Evolutionary conservation across 1,140 invertebrate species (phyloP).

Genomic region (Pogonognathellus flavescens): DNA sequence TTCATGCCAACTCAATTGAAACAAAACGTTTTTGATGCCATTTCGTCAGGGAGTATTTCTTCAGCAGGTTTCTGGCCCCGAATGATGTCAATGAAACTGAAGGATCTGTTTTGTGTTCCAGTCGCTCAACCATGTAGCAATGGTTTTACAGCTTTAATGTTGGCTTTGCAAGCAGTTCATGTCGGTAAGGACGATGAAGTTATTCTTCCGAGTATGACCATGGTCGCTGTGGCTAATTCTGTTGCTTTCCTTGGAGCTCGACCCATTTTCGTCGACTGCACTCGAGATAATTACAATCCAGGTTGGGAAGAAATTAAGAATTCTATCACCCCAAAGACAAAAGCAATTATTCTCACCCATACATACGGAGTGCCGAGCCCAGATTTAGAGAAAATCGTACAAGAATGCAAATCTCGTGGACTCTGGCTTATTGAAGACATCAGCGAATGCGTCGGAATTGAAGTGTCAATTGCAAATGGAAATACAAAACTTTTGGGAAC

Average conservation of each 20-base stretch:
- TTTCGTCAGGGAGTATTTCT: constrained; percentile 53
- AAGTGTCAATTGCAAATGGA: background rate
- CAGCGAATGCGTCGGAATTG: constrained; percentile 52
- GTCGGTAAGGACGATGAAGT: constrained; percentile 55
- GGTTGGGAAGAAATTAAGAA: constrained; percentile 39
- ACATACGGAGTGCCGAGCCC: constrained; percentile 57
- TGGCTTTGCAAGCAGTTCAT: constrained; percentile 47
- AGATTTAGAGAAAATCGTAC: constrained; percentile 28
- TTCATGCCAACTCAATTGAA: constrained; percentile 49
- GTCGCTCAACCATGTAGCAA: constrained; percentile 57
- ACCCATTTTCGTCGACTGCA: constrained; percentile 52
- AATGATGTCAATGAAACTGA: constrained; percentile 35
- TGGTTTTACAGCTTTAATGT: constrained; percentile 55
- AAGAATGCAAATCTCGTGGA: constrained; percentile 21
- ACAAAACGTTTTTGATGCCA: constrained; percentile 56
- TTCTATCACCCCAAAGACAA: constrained; percentile 36
- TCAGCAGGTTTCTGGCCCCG: constrained; percentile 58
- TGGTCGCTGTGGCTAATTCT: constrained; percentile 57
- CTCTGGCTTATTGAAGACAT: constrained; percentile 59
- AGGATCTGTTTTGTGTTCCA: constrained; percentile 9
- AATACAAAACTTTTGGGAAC: constrained; percentile 51
- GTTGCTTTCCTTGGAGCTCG: constrained; percentile 25
- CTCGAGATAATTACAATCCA: constrained; percentile 53
- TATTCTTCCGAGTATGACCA: constrained; percentile 54
- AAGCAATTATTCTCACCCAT: constrained; percentile 57